phyloP scores from a whole-genome alignment of 1,140 invertebrate genomes.

The Delia radicum region DNA sequence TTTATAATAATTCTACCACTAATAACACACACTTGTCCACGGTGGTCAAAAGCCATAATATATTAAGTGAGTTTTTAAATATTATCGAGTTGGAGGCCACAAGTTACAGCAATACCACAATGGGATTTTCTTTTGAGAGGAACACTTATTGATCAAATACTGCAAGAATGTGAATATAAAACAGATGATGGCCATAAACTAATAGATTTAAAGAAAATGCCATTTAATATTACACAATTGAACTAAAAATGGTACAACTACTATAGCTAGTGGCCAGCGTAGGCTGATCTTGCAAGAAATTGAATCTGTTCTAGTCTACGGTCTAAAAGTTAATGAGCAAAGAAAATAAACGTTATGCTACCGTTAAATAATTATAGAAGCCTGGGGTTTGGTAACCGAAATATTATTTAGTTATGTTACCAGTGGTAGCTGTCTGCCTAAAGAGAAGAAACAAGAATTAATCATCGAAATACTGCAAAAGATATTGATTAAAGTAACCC shows the following conservation, averaged over 20 bases:
- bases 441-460: constrained; percentile 69
- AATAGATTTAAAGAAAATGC: constrained; percentile 64
- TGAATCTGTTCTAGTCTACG: constrained; percentile 68
- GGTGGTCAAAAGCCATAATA: not conserved
- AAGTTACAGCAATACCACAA: constrained; percentile 58
- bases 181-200: constrained; percentile 57
- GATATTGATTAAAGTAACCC: constrained; percentile 71
- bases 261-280: constrained; percentile 64
- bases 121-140: constrained; percentile 75
- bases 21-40: constrained; percentile 9
- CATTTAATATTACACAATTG: constrained; percentile 66
- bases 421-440: constrained; percentile 68
- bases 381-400: constrained; percentile 75
- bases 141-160: constrained; percentile 61
- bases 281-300: constrained; percentile 68
- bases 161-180: constrained; percentile 55
- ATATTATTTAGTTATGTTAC: constrained; percentile 78
- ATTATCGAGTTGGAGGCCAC: constrained; percentile 64
- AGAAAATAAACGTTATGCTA: constrained; percentile 58
- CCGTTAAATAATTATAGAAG: constrained; percentile 70
- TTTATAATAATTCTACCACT: constrained; percentile 25
- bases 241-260: constrained; percentile 63
- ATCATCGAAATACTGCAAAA: constrained; percentile 79
- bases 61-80: constrained; percentile 63
- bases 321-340: constrained; percentile 71